Percentiles rank a stretch among this genome's conserved stretches.
These are phyloP conservation scores for Portunus trituberculatus DNA, from an alignment of 1,140 invertebrate species.

Conservation along the genomic window DNA sequence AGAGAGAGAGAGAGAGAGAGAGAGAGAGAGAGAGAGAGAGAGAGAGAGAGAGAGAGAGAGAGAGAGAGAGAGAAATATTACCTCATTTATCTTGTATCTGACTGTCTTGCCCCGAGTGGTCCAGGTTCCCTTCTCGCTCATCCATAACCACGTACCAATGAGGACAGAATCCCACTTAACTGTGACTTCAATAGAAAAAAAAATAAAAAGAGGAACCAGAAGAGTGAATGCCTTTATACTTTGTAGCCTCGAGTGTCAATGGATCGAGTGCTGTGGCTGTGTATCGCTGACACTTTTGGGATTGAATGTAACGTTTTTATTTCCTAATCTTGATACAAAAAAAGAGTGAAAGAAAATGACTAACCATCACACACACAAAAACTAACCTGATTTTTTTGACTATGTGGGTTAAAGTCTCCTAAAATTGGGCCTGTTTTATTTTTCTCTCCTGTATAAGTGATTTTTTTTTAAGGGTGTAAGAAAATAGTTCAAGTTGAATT, in stretches of 20 bases:
- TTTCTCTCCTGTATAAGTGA: too few relatives aligned
- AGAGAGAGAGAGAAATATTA: background rate
- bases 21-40: too few relatives aligned
- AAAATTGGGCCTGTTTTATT: too few relatives aligned
- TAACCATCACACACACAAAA: too few relatives aligned
- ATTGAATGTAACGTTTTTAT: background rate
- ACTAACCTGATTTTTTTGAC: too few relatives aligned
- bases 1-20: too few relatives aligned
- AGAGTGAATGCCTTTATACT: background rate
- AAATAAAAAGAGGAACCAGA: background rate
- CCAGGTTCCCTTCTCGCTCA: background rate
- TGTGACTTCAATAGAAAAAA: background rate
- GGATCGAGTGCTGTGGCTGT: background rate
- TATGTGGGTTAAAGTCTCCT: too few relatives aligned
- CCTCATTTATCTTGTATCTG: background rate
- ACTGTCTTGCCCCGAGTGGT: background rate
- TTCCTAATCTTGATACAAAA: background rate
- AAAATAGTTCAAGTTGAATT: too few relatives aligned
- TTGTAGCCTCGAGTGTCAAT: background rate
- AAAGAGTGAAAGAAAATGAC: too few relatives aligned
- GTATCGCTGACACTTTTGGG: background rate
- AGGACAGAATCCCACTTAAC: background rate
- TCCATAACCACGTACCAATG: slow-evolving; percentile 1
- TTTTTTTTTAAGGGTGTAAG: too few relatives aligned
- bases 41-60: background rate